Conservation (phyloP, 2,888 invertebrate species). For the Andrena fulva region DNA sequence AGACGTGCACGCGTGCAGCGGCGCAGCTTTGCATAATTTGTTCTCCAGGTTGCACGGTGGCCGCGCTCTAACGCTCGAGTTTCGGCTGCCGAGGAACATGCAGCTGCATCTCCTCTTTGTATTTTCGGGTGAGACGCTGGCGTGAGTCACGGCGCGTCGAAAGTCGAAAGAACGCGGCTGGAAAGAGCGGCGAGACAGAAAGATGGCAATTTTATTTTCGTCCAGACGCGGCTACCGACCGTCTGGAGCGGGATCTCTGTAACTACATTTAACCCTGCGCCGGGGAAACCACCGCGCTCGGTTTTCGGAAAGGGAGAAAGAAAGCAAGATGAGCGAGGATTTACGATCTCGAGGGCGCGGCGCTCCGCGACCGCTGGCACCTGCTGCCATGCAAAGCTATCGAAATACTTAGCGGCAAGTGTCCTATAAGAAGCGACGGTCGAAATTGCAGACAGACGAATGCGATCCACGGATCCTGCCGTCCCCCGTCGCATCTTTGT, state of each 20-base stretch:
- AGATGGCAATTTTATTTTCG: constrained; percentile 67
- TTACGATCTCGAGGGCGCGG: neutral
- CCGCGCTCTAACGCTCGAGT: neutral
- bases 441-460: neutral
- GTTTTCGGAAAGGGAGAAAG: neutral
- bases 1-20: neutral
- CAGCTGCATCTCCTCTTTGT: constrained; percentile 23
- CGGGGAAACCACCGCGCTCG: constrained; percentile 15
- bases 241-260: constrained; percentile 64
- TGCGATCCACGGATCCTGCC: constrained; percentile 8
- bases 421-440: neutral
- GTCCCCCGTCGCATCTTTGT: constrained; percentile 12
- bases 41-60: neutral
- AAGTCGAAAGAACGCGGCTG: constrained; percentile 49
- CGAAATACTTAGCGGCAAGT: neutral
- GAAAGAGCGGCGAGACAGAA: constrained; percentile 60
- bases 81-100: neutral
- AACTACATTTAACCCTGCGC: constrained; percentile 30
- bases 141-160: constrained; percentile 13
- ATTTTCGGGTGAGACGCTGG: constrained; percentile 26
- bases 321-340: neutral
- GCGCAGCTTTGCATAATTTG: constrained; percentile 8
- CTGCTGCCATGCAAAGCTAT: neutral
- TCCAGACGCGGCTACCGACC: constrained; percentile 71
- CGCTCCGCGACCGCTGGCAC: neutral